These are phyloP conservation scores for Genyomyrus donnyi DNA, from an alignment of 2,113 vertebrate species.

Conservation along the genomic window DNA sequence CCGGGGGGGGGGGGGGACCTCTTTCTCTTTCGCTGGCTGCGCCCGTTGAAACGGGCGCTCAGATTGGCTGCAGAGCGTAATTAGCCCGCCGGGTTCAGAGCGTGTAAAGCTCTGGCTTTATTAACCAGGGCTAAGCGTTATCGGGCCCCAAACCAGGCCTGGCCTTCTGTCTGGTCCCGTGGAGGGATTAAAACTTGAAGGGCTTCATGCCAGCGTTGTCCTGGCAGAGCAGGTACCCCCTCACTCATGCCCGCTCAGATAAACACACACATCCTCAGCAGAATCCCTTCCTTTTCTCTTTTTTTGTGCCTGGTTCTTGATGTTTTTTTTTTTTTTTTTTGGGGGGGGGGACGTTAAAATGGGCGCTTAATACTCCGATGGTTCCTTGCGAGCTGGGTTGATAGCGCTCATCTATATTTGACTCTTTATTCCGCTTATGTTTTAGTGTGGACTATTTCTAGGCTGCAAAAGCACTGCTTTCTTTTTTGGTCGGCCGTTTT, in stretches of 20 bases:
- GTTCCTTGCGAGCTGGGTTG: background rate
- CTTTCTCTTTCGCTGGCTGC: background rate
- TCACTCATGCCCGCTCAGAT: background rate
- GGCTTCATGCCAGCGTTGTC: background rate
- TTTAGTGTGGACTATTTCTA: background rate
- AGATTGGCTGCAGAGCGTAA: background rate
- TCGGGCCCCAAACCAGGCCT: background rate
- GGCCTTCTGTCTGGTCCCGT: background rate
- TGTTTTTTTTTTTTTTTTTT: too few species aligned
- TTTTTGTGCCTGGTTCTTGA: background rate
- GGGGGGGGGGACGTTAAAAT: background rate
- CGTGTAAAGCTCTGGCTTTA: background rate
- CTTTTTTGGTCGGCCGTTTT: background rate
- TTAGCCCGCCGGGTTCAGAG: background rate
- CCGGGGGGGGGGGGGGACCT: background rate
- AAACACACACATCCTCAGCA: background rate
- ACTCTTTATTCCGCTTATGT: background rate
- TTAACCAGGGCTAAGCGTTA: background rate
- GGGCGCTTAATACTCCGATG: background rate
- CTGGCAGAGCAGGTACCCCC: background rate
- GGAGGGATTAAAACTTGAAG: conserved; percentile 7
- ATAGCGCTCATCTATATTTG: background rate
- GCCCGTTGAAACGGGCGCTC: background rate
- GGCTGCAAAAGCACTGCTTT: background rate
- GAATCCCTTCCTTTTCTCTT: background rate